These are phyloP conservation scores for Phataginus tricuspis DNA, from an alignment of 2,797 vertebrate genomes.

Conservation along the genomic window DNA sequence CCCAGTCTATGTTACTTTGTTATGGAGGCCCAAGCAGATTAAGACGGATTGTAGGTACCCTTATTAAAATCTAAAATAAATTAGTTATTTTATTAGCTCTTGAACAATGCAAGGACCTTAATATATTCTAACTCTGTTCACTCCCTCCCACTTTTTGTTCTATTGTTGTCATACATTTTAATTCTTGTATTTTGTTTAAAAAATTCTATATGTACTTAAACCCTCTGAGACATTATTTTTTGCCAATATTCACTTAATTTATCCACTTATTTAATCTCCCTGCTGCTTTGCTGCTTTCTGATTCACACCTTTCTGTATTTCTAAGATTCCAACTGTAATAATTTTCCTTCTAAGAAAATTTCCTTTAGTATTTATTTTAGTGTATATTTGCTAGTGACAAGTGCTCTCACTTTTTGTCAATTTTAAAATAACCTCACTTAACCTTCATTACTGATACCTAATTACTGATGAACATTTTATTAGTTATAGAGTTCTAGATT, in stretches of 20 bases:
- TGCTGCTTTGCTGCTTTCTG: background rate
- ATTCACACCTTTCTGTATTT: background rate
- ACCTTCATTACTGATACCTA: background rate
- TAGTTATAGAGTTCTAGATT: background rate
- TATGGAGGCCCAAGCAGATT: background rate
- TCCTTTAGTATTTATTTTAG: background rate
- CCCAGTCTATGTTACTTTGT: background rate
- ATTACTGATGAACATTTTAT: background rate
- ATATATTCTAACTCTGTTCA: constrained; percentile 5
- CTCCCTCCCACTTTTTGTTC: background rate
- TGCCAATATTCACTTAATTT: background rate
- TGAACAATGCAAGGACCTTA: background rate
- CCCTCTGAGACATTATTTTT: background rate
- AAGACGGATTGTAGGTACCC: background rate
- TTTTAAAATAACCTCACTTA: background rate
- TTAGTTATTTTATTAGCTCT: background rate
- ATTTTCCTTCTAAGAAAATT: constrained; percentile 1
- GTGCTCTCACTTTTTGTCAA: background rate
- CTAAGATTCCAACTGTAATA: background rate
- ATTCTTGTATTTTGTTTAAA: background rate
- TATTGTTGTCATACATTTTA: background rate
- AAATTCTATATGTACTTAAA: background rate
- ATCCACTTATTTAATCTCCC: background rate
- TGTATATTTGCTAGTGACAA: background rate
- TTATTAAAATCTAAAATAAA: constrained; percentile 39